These are phyloP conservation scores for Brachionus rotundiformis DNA, from an alignment of 1,140 invertebrate species.

Conservation along the genomic window DNA sequence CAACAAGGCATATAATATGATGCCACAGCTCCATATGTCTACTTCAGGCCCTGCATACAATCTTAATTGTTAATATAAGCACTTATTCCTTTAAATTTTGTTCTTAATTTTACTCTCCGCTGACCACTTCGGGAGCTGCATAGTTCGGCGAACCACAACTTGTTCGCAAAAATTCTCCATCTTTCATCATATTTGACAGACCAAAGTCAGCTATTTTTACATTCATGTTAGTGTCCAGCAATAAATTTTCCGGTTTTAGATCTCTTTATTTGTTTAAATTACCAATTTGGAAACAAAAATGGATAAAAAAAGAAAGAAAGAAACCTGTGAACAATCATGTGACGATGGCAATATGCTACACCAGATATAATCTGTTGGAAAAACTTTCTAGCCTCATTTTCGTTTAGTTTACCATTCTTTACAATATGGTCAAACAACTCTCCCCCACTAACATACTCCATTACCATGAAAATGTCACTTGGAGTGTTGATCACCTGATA, in stretches of 20 bases:
- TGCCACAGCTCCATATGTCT: constrained; percentile 99
- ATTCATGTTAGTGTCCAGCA: constrained; percentile 93
- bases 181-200: constrained; percentile 99
- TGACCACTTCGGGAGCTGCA: constrained; percentile 98
- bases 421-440: constrained; percentile 99
- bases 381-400: constrained; percentile 63
- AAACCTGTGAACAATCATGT: constrained; percentile 82
- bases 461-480: constrained; percentile 99
- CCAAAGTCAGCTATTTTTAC: constrained; percentile 99
- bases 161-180: constrained; percentile 96
- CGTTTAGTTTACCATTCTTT: constrained; percentile 83
- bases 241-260: constrained; percentile 83
- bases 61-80: too few relatives aligned
- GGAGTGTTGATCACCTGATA: constrained; percentile 88
- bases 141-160: constrained; percentile 99
- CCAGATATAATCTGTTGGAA: constrained; percentile 99
- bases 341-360: constrained; percentile 98
- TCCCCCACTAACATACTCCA: constrained; percentile 99
- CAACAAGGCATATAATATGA: constrained; percentile 93
- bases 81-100: constrained; percentile 52
- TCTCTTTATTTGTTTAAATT: too few relatives aligned
- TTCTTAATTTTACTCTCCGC: constrained; percentile 77
- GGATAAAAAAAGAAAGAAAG: background rate
- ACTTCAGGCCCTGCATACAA: constrained; percentile 96
- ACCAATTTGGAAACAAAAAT: background rate